phyloP scores from a whole-genome alignment of 2,888 invertebrate species.

The Chrysolina haemoptera region DNA sequence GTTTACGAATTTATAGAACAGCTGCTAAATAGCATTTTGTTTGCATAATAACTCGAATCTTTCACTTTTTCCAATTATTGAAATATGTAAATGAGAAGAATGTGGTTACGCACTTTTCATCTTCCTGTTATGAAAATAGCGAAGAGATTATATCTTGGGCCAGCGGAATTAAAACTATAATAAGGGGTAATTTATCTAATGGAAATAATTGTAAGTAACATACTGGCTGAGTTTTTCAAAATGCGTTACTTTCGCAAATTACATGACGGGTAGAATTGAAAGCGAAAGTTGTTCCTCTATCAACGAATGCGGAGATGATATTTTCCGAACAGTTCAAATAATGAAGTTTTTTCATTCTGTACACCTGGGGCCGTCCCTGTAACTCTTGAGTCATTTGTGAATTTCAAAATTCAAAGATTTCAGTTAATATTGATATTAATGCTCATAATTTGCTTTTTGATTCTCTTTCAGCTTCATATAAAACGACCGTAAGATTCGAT shows the following conservation, averaged over 20 bases:
- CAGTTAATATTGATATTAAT: too few species aligned
- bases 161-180: neutral
- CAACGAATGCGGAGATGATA: neutral
- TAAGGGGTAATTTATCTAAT: neutral
- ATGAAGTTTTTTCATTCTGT: too few species aligned
- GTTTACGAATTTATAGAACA: conserved; percentile 7
- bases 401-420: too few species aligned
- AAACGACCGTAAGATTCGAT: too few species aligned
- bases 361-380: too few species aligned
- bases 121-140: neutral
- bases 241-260: neutral
- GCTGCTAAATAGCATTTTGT: neutral
- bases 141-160: neutral
- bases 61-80: conserved; percentile 16
- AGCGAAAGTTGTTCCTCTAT: neutral
- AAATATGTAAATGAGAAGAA: neutral
- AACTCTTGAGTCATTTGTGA: too few species aligned
- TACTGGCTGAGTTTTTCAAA: too few species aligned
- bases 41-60: neutral
- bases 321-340: too few species aligned
- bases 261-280: neutral
- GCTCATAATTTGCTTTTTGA: too few species aligned
- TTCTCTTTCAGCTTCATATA: too few species aligned
- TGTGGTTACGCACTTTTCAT: neutral
- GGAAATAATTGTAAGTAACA: neutral